These are phyloP conservation scores for Sciaenops ocellatus DNA, from an alignment of 2,797 vertebrate species.

Conservation along the genomic window DNA sequence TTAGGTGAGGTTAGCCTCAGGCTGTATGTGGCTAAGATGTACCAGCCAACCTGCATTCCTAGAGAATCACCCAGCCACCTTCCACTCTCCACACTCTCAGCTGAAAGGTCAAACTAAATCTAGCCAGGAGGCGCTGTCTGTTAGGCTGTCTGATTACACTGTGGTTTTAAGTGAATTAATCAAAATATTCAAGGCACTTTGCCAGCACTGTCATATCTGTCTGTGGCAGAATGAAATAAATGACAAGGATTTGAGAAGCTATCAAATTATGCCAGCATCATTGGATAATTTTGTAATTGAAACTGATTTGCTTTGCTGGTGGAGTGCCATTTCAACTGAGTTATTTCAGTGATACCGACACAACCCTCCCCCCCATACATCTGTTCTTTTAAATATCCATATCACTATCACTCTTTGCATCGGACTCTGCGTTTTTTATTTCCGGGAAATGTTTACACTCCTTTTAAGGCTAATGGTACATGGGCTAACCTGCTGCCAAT, in stretches of 20 bases:
- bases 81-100: conserved; percentile 31
- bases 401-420: conserved; percentile 50
- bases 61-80: conserved; percentile 54
- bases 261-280: conserved; percentile 69
- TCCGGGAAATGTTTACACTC: conserved; percentile 28
- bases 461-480: conserved; percentile 24
- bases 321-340: conserved; percentile 48
- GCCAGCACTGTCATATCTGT: conserved; percentile 66
- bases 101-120: conserved; percentile 74
- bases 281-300: conserved; percentile 67
- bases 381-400: conserved; percentile 28
- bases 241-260: conserved; percentile 57
- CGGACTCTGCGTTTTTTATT: conserved; percentile 43
- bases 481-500: background rate
- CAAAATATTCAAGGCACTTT: conserved; percentile 61
- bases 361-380: conserved; percentile 1
- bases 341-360: conserved; percentile 66
- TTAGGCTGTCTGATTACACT: conserved; percentile 63
- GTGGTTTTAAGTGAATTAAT: conserved; percentile 75
- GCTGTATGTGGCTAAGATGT: conserved; percentile 32
- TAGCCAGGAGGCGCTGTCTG: conserved; percentile 49
- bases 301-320: conserved; percentile 63
- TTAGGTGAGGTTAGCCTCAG: conserved; percentile 43
- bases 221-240: conserved; percentile 65
- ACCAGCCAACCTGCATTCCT: conserved; percentile 63